Base-by-base conservation (phyloP, 2,113 vertebrate genomes). In the Pangasianodon gigas region DNA sequence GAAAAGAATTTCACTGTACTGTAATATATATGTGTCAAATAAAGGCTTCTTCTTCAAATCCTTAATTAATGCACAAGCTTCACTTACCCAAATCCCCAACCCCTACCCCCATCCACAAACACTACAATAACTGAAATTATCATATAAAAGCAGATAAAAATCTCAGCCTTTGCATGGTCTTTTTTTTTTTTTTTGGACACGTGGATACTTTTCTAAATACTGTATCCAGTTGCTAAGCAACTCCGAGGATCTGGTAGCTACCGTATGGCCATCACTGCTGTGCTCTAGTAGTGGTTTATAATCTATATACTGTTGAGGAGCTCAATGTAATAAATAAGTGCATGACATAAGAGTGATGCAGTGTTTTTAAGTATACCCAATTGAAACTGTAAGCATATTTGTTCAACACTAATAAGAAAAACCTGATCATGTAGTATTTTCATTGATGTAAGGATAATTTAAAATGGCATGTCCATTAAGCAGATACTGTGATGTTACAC, bases 181-280 rank as follows among this genome's bases (percentile, higher is more conserved):
- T 91, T 89, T 86, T 90, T 82, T 91, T 89, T 85, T 90, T 87
- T 85, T 91, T 84, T 88, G 74, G 90, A 91, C 71, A 80, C 86
- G 88, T 88, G 84, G 87, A 90, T 89, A 84, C 88, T 90, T 90
- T 91, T 89, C 75, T 85, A 88, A 90, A 92, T 91, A 89, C 91
- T 92, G 84, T 91, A 91, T 85, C 86, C 58, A 75, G 92, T 93
- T 93, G 92, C 92, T 92, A 91, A 84, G 91, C 92, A 93, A 93
- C 92, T 84, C 90, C 54, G 69, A 82, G 65, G 84, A 90, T 91
- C 90, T 71, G 74, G 58, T 92, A 26, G 69, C 69, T 87, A 91
- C 88, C 89, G 90, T 91, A 91, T 90, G 92, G 91, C 75, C 91
- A 65, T 87, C 86, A 87, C 89, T 87, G 88, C 84, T 83, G 85